Evolutionary conservation across 2,797 vertebrate species (phyloP), one percentile per base, ranked within the genome.

Genomic region (Rhodeus uyekii): DNA sequence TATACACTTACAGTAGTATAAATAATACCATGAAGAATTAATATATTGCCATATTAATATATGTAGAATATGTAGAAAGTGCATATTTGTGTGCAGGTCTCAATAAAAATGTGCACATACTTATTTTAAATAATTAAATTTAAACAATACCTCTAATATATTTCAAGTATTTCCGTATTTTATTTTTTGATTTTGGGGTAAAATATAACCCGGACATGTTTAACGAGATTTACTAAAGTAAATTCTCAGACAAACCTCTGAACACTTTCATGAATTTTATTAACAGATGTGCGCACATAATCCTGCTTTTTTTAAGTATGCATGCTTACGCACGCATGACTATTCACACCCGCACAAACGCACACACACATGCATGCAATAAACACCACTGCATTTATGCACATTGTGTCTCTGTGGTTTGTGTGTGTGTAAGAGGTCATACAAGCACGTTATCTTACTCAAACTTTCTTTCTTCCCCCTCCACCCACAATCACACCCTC

Each of bases 391-490:
- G 53, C 39, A 44, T 42, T 63, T 32, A 71, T 55, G 16, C 19
- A 80, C 36, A 55, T 38, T 29, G 34, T 24, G 4, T 60, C 53
- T 58, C 19, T 60, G 53, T 72, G 68, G 53, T 72, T 60, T 71
- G 27, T 60, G 22, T 60, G 78, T 27, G 53, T n/a, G 53, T 24
- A 36, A 65, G 79, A 50, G 58, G 42, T 39, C 60, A 75, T 63
- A 55, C 42, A 55, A 50, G 36, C 44, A 42, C 18, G 44, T 65
- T 63, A 38, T 64, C 50, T 72, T 63, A 72, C 53, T 72, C 67
- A 71, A 80, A 72, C 39, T 38, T 63, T 80, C 22, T 73, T 73
- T 36, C 12, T 60, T 32, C 53, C 55, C 42, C 55, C 32, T 80
- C 42, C 14, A 16, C 67, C 53, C 78, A 34, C 63, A 72, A 50